Conservation (phyloP, 2,113 vertebrate genomes). For the Indicator maculatus region DNA sequence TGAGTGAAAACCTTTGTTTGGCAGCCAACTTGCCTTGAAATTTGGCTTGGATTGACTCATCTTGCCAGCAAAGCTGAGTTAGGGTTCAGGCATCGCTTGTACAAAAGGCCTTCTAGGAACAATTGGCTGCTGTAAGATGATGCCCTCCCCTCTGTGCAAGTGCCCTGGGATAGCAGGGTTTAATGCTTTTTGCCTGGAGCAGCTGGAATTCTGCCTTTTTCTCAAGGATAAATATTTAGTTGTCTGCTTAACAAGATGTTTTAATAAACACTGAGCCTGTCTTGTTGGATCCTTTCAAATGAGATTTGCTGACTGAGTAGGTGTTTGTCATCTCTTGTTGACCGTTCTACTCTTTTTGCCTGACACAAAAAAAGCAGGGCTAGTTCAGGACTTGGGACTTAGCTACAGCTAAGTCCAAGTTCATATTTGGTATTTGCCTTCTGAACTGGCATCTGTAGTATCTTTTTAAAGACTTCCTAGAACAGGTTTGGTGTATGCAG, state of each 20-base stretch:
- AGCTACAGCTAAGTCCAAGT: not conserved
- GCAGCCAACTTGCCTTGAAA: not conserved
- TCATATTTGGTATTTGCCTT: not conserved
- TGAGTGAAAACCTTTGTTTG: not conserved
- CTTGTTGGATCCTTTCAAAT: not conserved
- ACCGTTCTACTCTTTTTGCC: not conserved
- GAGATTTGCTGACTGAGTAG: not conserved
- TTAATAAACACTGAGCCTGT: not conserved
- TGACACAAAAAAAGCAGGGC: fast-evolving
- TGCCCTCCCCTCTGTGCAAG: not conserved
- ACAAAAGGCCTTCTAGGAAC: not conserved
- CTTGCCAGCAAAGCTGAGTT: not conserved
- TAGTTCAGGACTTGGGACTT: not conserved
- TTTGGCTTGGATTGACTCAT: not conserved
- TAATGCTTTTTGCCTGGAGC: not conserved
- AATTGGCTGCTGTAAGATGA: not conserved
- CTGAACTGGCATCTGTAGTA: not conserved
- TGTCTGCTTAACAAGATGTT: not conserved
- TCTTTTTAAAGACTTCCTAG: not conserved
- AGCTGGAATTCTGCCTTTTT: not conserved
- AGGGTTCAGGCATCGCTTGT: not conserved
- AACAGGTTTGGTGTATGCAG: not conserved
- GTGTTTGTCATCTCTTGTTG: not conserved
- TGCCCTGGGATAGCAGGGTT: not conserved
- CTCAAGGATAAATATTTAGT: slow-evolving; percentile 14